Evolutionary conservation across 1,140 invertebrate genomes (phyloP).

Genomic region (Lordiphosa mommai): DNA sequence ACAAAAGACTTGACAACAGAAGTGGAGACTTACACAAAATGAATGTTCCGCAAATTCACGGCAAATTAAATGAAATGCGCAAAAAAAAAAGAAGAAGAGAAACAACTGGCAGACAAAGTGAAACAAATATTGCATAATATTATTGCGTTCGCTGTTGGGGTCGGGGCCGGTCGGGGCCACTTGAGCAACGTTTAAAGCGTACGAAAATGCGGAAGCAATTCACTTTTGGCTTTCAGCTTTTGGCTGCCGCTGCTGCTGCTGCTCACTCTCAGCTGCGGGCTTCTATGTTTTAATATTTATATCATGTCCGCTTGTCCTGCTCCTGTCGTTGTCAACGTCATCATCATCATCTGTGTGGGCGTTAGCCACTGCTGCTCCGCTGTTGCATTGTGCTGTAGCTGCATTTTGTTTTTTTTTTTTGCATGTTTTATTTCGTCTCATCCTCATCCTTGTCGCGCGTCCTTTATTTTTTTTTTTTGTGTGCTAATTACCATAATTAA

Average conservation of each 20-base stretch:
- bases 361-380: constrained; percentile 5
- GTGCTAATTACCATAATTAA: constrained; percentile 77
- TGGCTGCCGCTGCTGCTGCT: constrained; percentile 27
- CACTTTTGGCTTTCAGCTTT: constrained; percentile 46
- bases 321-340: constrained; percentile 47
- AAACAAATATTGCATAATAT: constrained; percentile 71
- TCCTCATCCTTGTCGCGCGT: constrained; percentile 27
- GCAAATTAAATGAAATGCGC: constrained; percentile 53
- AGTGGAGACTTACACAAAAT: constrained; percentile 31
- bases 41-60: constrained; percentile 39
- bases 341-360: constrained; percentile 20
- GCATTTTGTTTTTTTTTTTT: constrained; percentile 1
- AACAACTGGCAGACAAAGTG: constrained; percentile 31
- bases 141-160: constrained; percentile 25
- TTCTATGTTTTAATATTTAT: constrained; percentile 68
- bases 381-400: neutral
- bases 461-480: constrained; percentile 24
- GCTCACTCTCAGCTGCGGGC: constrained; percentile 16
- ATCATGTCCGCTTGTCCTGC: constrained; percentile 32
- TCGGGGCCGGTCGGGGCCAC: constrained; percentile 8
- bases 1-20: constrained; percentile 21
- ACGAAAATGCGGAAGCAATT: constrained; percentile 64
- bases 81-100: constrained; percentile 19
- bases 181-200: constrained; percentile 40
- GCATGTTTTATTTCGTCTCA: constrained; percentile 23